Conservation (phyloP, 2,888 invertebrate genomes). For the Eugnorisma glareosa region DNA sequence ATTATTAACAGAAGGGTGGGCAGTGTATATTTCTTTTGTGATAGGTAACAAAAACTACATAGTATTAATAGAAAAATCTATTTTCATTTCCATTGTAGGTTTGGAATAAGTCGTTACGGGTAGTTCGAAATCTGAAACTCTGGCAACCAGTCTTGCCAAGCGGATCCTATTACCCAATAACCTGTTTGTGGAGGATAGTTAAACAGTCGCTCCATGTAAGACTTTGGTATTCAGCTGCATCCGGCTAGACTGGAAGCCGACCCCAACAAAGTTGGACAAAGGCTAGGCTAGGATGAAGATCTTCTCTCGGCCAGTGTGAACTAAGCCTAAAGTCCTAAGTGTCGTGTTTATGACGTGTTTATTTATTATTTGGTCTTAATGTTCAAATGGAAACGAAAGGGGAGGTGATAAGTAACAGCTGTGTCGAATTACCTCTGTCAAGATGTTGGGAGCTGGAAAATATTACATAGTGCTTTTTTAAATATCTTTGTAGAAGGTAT, state of each 20-base stretch:
- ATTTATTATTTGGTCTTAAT: conserved; percentile 47
- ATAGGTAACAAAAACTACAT: background rate
- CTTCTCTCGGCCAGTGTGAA: background rate
- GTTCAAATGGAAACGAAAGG: conserved; percentile 34
- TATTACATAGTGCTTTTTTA: background rate
- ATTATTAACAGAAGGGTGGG: background rate
- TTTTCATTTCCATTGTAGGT: background rate
- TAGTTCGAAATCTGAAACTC: background rate
- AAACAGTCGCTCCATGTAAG: background rate
- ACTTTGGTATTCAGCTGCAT: background rate
- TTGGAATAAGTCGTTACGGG: background rate
- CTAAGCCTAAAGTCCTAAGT: conserved; percentile 14
- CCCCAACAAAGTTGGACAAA: background rate
- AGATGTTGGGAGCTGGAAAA: background rate
- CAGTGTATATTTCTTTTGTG: background rate
- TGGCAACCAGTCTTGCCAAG: background rate
- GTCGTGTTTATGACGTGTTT: conserved; percentile 34
- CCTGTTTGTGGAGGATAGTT: background rate
- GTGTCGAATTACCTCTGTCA: conserved; percentile 21
- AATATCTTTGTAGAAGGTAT: background rate
- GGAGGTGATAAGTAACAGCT: conserved; percentile 32
- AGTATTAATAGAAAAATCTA: background rate
- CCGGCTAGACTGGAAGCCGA: background rate
- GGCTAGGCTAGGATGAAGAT: background rate
- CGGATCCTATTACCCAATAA: background rate